Conservation (phyloP, 2,113 vertebrate species). For the Carassius auratus region DNA sequence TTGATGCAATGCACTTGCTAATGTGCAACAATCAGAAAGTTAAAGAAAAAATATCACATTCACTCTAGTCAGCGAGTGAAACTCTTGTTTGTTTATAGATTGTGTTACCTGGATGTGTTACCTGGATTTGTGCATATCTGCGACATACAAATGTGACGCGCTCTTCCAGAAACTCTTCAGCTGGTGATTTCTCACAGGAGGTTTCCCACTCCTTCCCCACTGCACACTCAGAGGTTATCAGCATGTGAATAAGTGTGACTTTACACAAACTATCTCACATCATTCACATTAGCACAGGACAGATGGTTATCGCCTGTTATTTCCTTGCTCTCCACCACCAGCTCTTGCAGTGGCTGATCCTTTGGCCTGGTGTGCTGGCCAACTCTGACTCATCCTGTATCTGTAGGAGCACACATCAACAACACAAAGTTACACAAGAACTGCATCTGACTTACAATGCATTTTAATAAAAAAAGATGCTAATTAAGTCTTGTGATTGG, state of each 20-base stretch:
- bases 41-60: neutral
- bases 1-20: too few species aligned
- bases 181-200: conserved; percentile 4
- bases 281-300: conserved; percentile 22
- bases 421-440: neutral
- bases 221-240: conserved; percentile 22
- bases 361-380: neutral
- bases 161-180: conserved; percentile 29
- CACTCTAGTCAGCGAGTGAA: neutral
- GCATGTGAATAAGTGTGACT: neutral
- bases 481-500: neutral
- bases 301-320: conserved; percentile 45
- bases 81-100: conserved; percentile 7
- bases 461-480: neutral
- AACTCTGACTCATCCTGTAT: conserved; percentile 9
- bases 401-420: neutral
- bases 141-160: neutral
- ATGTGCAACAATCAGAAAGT: too few species aligned
- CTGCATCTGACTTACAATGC: neutral
- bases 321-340: conserved; percentile 20
- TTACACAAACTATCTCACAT: conserved; percentile 11
- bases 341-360: conserved; percentile 9
- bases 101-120: neutral
- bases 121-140: neutral
- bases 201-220: neutral